These are phyloP conservation scores for Pelodytes ibericus DNA, from an alignment of 2,797 vertebrate species.

Conservation along the genomic window DNA sequence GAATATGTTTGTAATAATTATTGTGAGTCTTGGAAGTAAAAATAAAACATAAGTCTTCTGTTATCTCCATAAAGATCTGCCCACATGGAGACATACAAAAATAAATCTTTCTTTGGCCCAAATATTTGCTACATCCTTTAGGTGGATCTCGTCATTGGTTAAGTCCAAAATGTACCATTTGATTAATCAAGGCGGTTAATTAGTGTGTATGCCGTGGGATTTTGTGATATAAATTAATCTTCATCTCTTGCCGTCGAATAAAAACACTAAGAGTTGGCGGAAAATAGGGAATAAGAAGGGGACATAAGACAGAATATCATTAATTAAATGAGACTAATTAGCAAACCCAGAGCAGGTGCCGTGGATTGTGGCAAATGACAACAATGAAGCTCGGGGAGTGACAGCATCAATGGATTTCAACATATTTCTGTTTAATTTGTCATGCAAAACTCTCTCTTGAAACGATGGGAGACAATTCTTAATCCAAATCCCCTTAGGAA, in stretches of 20 bases:
- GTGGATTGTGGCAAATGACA: conserved; percentile 79
- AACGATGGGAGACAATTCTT: conserved; percentile 65
- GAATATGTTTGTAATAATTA: too few relatives aligned
- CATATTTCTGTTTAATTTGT: conserved; percentile 85
- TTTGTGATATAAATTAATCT: background rate
- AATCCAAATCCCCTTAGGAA: conserved; percentile 50
- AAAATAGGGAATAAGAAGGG: conserved; percentile 65
- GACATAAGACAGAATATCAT: conserved; percentile 82
- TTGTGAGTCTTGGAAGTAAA: too few relatives aligned
- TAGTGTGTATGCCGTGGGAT: background rate
- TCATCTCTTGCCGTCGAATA: conserved; percentile 39
- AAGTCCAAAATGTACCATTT: too few relatives aligned
- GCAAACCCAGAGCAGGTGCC: conserved; percentile 87
- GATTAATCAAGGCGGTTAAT: background rate
- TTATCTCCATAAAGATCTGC: too few relatives aligned
- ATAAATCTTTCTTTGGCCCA: too few relatives aligned
- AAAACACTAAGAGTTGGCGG: conserved; percentile 49
- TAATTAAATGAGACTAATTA: conserved; percentile 89
- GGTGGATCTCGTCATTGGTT: too few relatives aligned
- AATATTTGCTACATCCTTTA: too few relatives aligned
- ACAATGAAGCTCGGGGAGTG: conserved; percentile 75
- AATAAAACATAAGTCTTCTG: too few relatives aligned
- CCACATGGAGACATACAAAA: too few relatives aligned
- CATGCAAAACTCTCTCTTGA: conserved; percentile 83
- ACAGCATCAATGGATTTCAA: conserved; percentile 81